Percentiles rank a stretch among this genome's conserved stretches.
Conservation (phyloP, 2,888 invertebrate genomes). For the Synergus gifuensis region DNA sequence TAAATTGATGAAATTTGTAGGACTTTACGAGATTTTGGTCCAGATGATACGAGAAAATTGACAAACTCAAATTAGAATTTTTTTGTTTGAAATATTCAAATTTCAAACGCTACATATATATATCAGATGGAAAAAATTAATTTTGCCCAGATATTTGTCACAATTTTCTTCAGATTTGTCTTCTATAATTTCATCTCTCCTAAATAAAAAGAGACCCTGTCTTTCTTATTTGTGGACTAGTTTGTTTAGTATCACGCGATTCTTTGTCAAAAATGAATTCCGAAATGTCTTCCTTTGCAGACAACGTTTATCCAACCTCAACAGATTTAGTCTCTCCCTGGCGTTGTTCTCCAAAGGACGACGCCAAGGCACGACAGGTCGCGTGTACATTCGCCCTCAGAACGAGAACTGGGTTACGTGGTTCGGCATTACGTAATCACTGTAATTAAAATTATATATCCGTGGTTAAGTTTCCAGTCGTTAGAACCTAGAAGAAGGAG, state of each 20-base stretch:
- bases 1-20: too few species aligned
- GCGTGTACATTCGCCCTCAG: slow-evolving; percentile 64
- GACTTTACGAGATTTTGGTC: too few species aligned
- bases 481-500: slow-evolving; percentile 37
- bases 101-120: too few species aligned
- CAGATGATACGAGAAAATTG: too few species aligned
- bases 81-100: too few species aligned
- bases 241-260: neutral
- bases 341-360: slow-evolving; percentile 56
- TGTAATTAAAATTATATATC: slow-evolving; percentile 59
- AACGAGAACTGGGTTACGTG: slow-evolving; percentile 66
- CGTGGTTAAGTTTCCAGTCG: slow-evolving; percentile 26
- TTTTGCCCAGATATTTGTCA: too few species aligned
- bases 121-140: too few species aligned
- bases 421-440: slow-evolving; percentile 66
- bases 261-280: neutral
- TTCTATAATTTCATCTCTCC: too few species aligned
- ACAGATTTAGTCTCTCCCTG: neutral
- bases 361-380: slow-evolving; percentile 69
- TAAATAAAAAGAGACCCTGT: neutral
- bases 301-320: neutral
- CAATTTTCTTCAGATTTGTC: too few species aligned
- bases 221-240: neutral
- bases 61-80: too few species aligned
- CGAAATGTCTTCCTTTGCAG: neutral